A percentile compares a stretch with the other conserved stretches of the same genome.
Conservation (phyloP, 2,113 vertebrate genomes). For the Kryptolebias marmoratus region DNA sequence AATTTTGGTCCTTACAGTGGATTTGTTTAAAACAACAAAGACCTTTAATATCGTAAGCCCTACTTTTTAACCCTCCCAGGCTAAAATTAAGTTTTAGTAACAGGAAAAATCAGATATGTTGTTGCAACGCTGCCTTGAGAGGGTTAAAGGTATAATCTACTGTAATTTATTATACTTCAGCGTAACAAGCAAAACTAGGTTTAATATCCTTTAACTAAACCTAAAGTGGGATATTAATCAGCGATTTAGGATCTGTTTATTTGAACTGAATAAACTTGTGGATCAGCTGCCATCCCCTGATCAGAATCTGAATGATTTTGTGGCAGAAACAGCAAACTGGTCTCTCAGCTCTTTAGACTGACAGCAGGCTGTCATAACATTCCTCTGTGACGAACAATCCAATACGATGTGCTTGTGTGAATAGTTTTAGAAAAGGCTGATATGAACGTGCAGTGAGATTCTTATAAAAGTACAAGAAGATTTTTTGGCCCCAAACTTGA, state of each 20-base stretch:
- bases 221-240: neutral
- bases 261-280: neutral
- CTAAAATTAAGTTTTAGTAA: too few relatives aligned
- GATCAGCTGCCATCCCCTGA: neutral
- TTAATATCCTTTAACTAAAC: neutral
- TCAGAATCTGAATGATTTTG: conserved; percentile 9
- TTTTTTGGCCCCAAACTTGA: neutral
- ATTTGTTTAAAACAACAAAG: neutral
- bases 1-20: neutral
- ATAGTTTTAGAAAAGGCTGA: conserved; percentile 8
- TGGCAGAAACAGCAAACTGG: conserved; percentile 26
- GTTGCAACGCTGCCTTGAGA: too few relatives aligned
- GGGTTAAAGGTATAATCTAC: neutral
- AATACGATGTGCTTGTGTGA: conserved; percentile 17
- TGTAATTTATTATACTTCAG: neutral
- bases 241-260: neutral
- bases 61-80: too few relatives aligned
- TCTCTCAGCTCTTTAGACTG: conserved; percentile 5
- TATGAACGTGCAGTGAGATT: neutral
- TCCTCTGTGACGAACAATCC: conserved; percentile 34
- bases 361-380: conserved; percentile 13
- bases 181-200: neutral
- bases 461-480: neutral
- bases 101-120: too few relatives aligned
- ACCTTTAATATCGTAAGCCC: too few relatives aligned